These are phyloP conservation scores for Tryphoninae sp. DNA, from an alignment of 2,888 invertebrate genomes.

Conservation along the genomic window DNA sequence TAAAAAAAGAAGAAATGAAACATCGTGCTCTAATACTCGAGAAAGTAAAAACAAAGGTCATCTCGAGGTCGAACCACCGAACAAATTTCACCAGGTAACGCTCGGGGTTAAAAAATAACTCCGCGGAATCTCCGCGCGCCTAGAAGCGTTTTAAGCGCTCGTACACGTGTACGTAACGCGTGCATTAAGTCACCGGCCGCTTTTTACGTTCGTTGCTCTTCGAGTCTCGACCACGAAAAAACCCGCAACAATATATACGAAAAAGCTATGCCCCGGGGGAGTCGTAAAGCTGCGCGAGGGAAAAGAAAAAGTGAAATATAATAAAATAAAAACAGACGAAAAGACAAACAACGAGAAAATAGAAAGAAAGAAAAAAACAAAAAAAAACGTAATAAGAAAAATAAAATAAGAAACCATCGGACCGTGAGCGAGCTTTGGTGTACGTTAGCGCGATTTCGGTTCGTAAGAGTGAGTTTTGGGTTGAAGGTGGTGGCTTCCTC, in stretches of 20 bases:
- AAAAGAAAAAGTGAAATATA: background rate
- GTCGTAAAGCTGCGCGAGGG: slow-evolving; percentile 40
- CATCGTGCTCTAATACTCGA: too few species aligned
- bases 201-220: slow-evolving; percentile 16
- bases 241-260: slow-evolving; percentile 58
- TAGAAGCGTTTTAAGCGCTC: background rate
- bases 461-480: slow-evolving; percentile 33
- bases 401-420: slow-evolving; percentile 35
- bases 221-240: slow-evolving; percentile 44
- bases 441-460: slow-evolving; percentile 22
- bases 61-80: background rate
- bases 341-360: background rate
- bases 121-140: background rate
- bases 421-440: slow-evolving; percentile 15
- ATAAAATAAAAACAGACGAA: too few species aligned
- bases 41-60: too few species aligned
- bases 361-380: background rate
- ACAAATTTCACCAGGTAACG: background rate
- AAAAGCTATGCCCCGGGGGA: slow-evolving; percentile 59
- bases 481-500: slow-evolving; percentile 27
- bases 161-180: background rate
- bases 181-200: slow-evolving; percentile 17
- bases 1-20: too few species aligned
- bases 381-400: slow-evolving; percentile 3
- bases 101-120: background rate